These are phyloP conservation scores for Sphyrna mokarran DNA, from an alignment of 2,113 vertebrate genomes.

Conservation along the genomic window DNA sequence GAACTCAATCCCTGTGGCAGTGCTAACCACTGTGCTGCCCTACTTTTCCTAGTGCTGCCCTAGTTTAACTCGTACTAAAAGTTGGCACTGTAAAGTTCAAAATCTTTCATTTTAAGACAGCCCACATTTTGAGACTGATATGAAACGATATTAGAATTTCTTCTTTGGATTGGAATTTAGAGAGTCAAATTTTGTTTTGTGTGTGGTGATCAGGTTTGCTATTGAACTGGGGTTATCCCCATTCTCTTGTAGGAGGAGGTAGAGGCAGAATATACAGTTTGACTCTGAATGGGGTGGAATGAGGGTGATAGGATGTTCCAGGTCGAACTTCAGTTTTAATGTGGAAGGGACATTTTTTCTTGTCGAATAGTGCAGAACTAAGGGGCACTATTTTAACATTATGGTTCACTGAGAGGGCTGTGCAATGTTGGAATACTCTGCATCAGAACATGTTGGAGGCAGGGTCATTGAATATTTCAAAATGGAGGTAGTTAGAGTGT, in stretches of 20 bases:
- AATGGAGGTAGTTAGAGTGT: too few species aligned
- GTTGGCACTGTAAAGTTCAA: background rate
- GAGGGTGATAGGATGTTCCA: background rate
- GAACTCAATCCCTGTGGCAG: too few species aligned
- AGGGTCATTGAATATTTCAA: too few species aligned
- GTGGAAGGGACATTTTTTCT: too few species aligned
- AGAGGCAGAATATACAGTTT: background rate
- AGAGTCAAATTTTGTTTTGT: background rate
- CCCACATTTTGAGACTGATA: background rate
- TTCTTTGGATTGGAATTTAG: background rate
- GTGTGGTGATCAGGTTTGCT: background rate
- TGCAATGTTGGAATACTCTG: too few species aligned
- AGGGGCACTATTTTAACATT: too few species aligned
- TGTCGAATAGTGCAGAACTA: too few species aligned
- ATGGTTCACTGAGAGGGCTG: too few species aligned
- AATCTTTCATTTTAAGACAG: background rate
- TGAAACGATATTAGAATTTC: background rate
- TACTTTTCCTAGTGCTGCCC: too few species aligned
- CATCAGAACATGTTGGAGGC: too few species aligned
- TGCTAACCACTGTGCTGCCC: too few species aligned
- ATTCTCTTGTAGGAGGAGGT: background rate
- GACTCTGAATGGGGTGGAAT: background rate
- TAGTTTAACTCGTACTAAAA: background rate
- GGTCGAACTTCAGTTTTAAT: background rate
- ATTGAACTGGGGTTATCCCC: background rate